These are phyloP conservation scores for Pristionchus entomophagus DNA, from an alignment of 2,888 invertebrate species.

Conservation along the genomic window DNA sequence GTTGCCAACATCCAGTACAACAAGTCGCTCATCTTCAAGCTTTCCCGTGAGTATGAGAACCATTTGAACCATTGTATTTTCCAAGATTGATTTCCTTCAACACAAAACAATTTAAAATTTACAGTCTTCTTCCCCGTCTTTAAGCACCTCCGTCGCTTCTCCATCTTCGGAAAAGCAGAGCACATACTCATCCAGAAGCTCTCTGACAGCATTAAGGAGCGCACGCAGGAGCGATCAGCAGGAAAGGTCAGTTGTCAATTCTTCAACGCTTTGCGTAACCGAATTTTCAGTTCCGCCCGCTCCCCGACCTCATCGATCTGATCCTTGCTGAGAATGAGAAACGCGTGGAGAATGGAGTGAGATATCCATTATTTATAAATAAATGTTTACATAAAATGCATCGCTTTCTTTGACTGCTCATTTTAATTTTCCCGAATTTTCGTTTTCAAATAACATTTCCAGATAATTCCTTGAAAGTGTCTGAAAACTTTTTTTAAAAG, in stretches of 20 bases:
- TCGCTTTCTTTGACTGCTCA: no score
- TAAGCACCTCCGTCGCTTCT: slow-evolving; percentile 19
- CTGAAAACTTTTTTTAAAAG: no score
- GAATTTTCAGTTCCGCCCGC: slow-evolving; percentile 20
- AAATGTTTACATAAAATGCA: neutral
- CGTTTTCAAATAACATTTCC: no score
- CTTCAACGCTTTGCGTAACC: neutral
- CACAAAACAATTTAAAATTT: neutral
- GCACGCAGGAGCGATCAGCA: neutral
- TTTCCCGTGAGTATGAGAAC: slow-evolving; percentile 9
- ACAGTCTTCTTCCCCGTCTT: slow-evolving; percentile 37
- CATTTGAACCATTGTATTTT: neutral
- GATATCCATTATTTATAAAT: neutral
- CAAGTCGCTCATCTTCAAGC: slow-evolving; percentile 27
- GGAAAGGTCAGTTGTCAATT: slow-evolving; percentile 18
- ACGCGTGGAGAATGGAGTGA: slow-evolving; percentile 36
- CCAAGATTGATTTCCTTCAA: no score
- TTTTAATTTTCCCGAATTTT: no score
- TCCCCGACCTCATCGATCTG: slow-evolving; percentile 47
- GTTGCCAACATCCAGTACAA: slow-evolving; percentile 8
- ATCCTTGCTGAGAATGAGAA: slow-evolving; percentile 46
- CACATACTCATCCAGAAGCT: slow-evolving; percentile 21
- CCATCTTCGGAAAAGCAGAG: slow-evolving; percentile 23
- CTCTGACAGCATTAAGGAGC: slow-evolving; percentile 25
- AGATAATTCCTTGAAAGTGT: no score